Evolutionary conservation across 2,797 vertebrate species (phyloP).

Genomic region (Dendrocincla tyrannina): DNA sequence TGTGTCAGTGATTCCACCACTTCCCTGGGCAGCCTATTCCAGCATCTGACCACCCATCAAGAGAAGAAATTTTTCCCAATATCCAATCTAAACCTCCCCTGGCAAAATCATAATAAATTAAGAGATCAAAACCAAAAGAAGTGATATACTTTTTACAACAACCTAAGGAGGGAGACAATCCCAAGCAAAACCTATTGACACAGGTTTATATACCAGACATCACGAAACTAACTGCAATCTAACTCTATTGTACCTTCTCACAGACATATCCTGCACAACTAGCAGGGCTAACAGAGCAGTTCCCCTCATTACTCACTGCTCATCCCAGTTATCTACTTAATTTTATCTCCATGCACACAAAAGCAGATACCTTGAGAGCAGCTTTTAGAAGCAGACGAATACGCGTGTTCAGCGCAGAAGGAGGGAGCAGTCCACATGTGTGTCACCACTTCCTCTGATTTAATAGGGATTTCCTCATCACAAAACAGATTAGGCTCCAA

Average conservation of each 20-base stretch:
- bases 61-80: background rate
- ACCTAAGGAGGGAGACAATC: background rate
- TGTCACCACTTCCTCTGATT: slow-evolving; percentile 97
- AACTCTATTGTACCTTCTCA: background rate
- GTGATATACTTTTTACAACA: background rate
- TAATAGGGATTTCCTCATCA: slow-evolving; percentile 98
- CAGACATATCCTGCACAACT: background rate
- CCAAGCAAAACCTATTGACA: background rate
- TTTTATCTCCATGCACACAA: background rate
- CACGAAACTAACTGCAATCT: background rate
- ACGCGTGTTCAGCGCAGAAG: slow-evolving; percentile 95
- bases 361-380: slow-evolving; percentile 88
- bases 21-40: background rate
- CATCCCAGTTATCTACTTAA: background rate
- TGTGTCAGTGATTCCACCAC: background rate
- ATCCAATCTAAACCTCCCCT: background rate
- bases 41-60: background rate
- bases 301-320: background rate
- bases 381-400: slow-evolving; percentile 97
- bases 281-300: background rate
- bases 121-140: background rate
- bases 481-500: slow-evolving; percentile 90
- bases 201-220: background rate
- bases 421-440: slow-evolving; percentile 98
- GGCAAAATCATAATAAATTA: background rate